Percentiles rank a stretch among this genome's conserved stretches.
Conservation (phyloP, 2,113 vertebrate genomes). For the Geothlypis trichas region DNA sequence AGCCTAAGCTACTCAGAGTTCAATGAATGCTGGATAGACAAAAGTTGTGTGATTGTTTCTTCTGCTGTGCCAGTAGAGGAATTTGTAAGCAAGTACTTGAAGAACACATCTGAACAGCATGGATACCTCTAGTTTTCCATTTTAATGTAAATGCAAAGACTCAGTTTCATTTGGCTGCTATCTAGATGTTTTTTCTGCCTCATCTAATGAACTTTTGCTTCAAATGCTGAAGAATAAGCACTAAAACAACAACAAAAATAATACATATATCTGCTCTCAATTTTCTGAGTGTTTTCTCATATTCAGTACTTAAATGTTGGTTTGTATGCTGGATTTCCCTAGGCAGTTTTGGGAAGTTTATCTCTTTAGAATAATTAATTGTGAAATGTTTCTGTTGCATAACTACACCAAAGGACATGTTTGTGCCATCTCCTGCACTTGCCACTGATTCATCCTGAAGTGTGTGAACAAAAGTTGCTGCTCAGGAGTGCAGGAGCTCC, state of each 20-base stretch:
- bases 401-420: constrained; percentile 12
- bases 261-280: not conserved
- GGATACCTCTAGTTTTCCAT: not conserved
- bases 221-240: not conserved
- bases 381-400: constrained; percentile 25
- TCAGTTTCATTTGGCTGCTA: not conserved
- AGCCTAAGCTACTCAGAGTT: not conserved
- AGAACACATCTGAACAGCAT: not conserved
- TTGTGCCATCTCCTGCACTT: not conserved
- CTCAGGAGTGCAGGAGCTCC: not conserved
- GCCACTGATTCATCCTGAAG: not conserved
- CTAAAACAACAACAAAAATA: not conserved
- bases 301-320: not conserved
- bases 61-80: not conserved
- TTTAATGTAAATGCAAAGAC: not conserved
- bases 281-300: not conserved
- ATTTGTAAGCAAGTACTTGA: not conserved
- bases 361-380: constrained; percentile 30
- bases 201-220: not conserved
- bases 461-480: not conserved
- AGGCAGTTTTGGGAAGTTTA: not conserved
- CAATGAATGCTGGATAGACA: not conserved
- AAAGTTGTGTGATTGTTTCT: not conserved
- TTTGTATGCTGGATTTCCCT: not conserved
- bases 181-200: not conserved